Percentiles rank a stretch among this genome's conserved stretches.
Evolutionary conservation across 2,797 vertebrate species (phyloP).

Genomic region (Atherinosoma microstoma): DNA sequence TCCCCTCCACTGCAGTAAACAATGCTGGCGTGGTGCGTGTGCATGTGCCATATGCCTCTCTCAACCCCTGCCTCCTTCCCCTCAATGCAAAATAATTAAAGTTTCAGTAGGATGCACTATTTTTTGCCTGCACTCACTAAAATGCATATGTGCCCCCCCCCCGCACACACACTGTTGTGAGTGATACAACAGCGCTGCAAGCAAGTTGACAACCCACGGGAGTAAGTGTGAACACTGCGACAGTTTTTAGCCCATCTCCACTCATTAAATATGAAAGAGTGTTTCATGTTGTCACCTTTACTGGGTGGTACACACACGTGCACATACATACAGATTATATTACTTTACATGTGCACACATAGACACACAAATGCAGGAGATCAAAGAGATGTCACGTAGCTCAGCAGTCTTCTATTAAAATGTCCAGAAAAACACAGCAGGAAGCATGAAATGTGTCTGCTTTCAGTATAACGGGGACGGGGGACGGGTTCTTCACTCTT

Average conservation of each 20-base stretch:
- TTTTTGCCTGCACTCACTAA: slow-evolving; percentile 43
- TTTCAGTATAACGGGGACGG: slow-evolving; percentile 17
- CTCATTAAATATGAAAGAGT: slow-evolving; percentile 77
- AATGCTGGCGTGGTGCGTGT: slow-evolving; percentile 38
- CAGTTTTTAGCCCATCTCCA: slow-evolving; percentile 63
- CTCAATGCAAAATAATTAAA: slow-evolving; percentile 63
- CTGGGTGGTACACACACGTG: slow-evolving; percentile 20
- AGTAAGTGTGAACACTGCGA: slow-evolving; percentile 55
- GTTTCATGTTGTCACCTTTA: slow-evolving; percentile 74
- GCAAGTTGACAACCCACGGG: slow-evolving; percentile 61
- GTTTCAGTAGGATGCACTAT: slow-evolving; percentile 53
- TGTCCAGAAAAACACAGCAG: slow-evolving; percentile 40
- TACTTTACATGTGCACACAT: slow-evolving; percentile 22
- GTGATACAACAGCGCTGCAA: slow-evolving; percentile 52
- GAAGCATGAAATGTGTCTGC: slow-evolving; percentile 27
- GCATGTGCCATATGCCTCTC: slow-evolving; percentile 48
- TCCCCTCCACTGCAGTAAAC: slow-evolving; percentile 15
- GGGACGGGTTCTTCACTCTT: neutral
- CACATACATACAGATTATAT: slow-evolving; percentile 26
- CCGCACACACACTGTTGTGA: slow-evolving; percentile 37
- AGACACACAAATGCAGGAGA: slow-evolving; percentile 26
- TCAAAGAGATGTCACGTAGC: slow-evolving; percentile 66
- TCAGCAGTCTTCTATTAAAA: slow-evolving; percentile 53
- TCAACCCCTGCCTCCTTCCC: slow-evolving; percentile 45
- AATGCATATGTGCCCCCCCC: slow-evolving; percentile 32